These are phyloP conservation scores for Pogonus chalceus DNA, from an alignment of 1,140 invertebrate species.

Conservation along the genomic window DNA sequence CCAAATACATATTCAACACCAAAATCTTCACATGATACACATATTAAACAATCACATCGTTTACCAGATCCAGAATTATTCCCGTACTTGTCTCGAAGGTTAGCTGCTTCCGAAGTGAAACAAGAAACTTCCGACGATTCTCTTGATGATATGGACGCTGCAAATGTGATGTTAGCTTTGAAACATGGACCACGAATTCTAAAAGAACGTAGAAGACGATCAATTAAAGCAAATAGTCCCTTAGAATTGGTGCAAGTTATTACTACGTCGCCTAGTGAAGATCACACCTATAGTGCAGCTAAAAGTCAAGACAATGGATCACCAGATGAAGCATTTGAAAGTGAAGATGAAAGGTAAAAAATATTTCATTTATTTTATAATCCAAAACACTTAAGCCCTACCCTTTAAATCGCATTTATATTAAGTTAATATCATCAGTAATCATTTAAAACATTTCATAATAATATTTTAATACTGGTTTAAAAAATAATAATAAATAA, in stretches of 20 bases:
- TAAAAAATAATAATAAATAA: too few relatives aligned
- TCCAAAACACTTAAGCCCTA: too few relatives aligned
- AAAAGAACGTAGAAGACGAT: constrained; percentile 16
- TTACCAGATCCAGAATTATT: constrained; percentile 64
- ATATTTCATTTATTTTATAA: too few relatives aligned
- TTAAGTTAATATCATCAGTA: too few relatives aligned
- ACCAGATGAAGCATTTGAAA: constrained; percentile 41
- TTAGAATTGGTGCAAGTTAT: constrained; percentile 45
- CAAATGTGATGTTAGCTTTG: constrained; percentile 69
- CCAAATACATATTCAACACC: constrained; percentile 28
- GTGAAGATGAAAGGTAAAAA: constrained; percentile 41
- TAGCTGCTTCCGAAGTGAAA: constrained; percentile 43
- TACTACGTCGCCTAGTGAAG: constrained; percentile 63
- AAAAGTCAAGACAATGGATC: constrained; percentile 28
- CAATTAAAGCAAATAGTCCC: not conserved
- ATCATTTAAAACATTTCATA: too few relatives aligned
- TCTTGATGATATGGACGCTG: constrained; percentile 66
- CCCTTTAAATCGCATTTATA: too few relatives aligned
- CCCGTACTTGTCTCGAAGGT: constrained; percentile 61
- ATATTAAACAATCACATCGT: constrained; percentile 23
- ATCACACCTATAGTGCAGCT: constrained; percentile 62
- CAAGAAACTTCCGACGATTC: constrained; percentile 36
- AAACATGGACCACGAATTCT: constrained; percentile 53
- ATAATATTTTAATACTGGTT: too few relatives aligned
- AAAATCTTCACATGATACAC: not conserved